Evolutionary conservation across 2,888 invertebrate genomes (phyloP).

Genomic region (Aleiodes testaceus): DNA sequence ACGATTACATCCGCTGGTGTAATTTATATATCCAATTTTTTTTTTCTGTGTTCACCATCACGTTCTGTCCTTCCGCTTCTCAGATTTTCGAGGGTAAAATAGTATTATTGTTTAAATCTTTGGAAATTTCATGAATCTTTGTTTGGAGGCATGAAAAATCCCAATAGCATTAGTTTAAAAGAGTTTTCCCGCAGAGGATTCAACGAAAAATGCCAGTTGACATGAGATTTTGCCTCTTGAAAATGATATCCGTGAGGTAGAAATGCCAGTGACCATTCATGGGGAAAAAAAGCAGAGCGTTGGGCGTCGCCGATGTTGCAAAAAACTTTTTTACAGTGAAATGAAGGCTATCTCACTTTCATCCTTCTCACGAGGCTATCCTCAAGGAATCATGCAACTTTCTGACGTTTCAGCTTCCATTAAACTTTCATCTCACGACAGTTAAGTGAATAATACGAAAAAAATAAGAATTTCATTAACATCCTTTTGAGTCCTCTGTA

Average conservation of each 20-base stretch:
- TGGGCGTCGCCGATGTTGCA: conserved; percentile 23
- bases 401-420: conserved; percentile 30
- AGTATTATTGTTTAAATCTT: neutral
- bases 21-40: conserved; percentile 38
- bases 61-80: neutral
- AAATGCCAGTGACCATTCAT: conserved; percentile 18
- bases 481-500: conserved; percentile 30
- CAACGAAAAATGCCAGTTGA: conserved; percentile 16
- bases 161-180: neutral
- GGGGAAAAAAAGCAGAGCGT: conserved; percentile 2
- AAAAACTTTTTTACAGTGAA: conserved; percentile 24
- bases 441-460: conserved; percentile 24
- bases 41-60: conserved; percentile 2
- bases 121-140: neutral
- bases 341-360: conserved; percentile 15
- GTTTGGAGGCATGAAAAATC: neutral
- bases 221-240: neutral
- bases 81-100: neutral
- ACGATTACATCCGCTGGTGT: conserved; percentile 33
- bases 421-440: conserved; percentile 28
- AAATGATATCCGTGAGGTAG: neutral
- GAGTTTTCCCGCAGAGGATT: neutral
- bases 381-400: conserved; percentile 10
- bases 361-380: neutral
- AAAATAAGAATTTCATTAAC: conserved; percentile 37